Conservation (phyloP, 2,797 vertebrate genomes). For the Presbytis comata region DNA sequence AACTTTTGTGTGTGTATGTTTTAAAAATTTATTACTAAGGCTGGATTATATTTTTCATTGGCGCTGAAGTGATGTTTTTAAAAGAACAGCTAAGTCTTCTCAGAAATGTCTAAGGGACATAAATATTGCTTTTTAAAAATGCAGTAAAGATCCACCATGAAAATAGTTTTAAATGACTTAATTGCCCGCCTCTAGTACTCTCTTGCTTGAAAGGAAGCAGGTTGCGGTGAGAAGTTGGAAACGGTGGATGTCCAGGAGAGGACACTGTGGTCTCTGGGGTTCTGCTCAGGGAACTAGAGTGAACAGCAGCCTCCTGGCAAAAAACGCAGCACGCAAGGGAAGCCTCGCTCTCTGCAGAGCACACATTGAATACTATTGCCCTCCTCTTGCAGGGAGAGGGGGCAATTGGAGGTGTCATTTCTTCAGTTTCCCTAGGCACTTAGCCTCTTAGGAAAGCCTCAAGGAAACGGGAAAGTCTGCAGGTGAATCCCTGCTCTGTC, state of each 20-base stretch:
- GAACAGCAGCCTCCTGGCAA: background rate
- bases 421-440: background rate
- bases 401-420: background rate
- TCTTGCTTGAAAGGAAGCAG: slow-evolving; percentile 37
- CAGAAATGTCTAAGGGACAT: slow-evolving; percentile 62
- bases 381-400: background rate
- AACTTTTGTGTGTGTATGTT: slow-evolving; percentile 48
- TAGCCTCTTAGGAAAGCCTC: background rate
- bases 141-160: slow-evolving; percentile 47
- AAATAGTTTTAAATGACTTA: slow-evolving; percentile 26
- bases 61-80: slow-evolving; percentile 55
- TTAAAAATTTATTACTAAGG: slow-evolving; percentile 61
- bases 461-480: background rate
- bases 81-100: slow-evolving; percentile 75
- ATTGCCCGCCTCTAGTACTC: background rate
- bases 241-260: background rate
- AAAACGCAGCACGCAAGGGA: background rate
- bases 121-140: slow-evolving; percentile 57
- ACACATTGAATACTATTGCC: fast-evolving
- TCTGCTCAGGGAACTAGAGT: background rate
- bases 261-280: too few species aligned
- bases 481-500: background rate
- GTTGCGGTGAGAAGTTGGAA: background rate
- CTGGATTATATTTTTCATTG: slow-evolving; percentile 63
- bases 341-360: background rate